A percentile compares a stretch with the other conserved stretches of the same genome.
phyloP scores from a whole-genome alignment of 2,888 invertebrate species.

The Anarsia innoxiella region DNA sequence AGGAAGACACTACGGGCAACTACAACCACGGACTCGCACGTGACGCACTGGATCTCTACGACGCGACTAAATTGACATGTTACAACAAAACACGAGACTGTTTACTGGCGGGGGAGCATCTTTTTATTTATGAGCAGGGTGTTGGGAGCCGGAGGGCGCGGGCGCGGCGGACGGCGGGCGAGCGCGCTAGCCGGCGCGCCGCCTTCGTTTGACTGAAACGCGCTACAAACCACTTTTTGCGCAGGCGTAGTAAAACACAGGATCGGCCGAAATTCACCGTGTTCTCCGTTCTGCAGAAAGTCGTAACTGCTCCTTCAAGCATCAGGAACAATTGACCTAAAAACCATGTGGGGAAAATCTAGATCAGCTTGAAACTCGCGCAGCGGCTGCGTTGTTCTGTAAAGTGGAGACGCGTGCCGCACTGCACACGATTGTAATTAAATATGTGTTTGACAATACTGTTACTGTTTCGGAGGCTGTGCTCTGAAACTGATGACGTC shows the following conservation, averaged over 20 bases:
- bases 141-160: constrained; percentile 43
- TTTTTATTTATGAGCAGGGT: constrained; percentile 58
- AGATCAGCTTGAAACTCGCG: constrained; percentile 10
- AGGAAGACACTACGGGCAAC: constrained; percentile 59
- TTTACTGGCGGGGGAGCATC: constrained; percentile 33
- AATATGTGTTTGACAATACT: constrained; percentile 73
- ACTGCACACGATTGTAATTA: constrained; percentile 74
- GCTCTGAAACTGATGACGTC: constrained; percentile 59
- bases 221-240: constrained; percentile 45
- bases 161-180: constrained; percentile 67
- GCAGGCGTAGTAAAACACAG: constrained; percentile 60
- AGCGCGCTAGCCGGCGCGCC: constrained; percentile 74
- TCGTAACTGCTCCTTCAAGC: constrained; percentile 22
- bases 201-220: constrained; percentile 62
- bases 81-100: constrained; percentile 35
- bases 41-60: constrained; percentile 13
- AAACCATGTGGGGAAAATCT: constrained; percentile 4
- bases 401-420: constrained; percentile 66
- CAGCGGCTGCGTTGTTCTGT: constrained; percentile 19
- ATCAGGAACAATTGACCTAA: constrained; percentile 1
- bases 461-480: constrained; percentile 51
- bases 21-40: constrained; percentile 19
- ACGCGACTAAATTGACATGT: constrained; percentile 53
- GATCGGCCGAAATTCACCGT: constrained; percentile 67
- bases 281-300: constrained; percentile 24